These are phyloP conservation scores for Drosophila nr. perissopoda DNA, from an alignment of 2,888 invertebrate genomes.

Conservation along the genomic window DNA sequence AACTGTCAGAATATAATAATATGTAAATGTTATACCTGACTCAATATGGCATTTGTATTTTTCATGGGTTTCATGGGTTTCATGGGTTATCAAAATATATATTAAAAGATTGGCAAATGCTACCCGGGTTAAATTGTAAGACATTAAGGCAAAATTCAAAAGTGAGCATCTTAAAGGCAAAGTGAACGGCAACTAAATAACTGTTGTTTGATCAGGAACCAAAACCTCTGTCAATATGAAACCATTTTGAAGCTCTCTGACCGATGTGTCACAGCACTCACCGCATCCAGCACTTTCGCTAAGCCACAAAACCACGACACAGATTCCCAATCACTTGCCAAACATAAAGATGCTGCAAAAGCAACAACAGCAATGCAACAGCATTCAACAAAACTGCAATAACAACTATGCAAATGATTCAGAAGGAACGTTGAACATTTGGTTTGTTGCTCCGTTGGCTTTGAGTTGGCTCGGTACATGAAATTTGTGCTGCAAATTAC, in stretches of 20 bases:
- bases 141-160: not conserved
- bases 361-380: not conserved
- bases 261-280: conserved; percentile 22
- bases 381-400: conserved; percentile 13
- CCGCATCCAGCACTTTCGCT: conserved; percentile 64
- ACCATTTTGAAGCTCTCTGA: conserved; percentile 31
- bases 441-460: conserved; percentile 67
- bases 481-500: conserved; percentile 78
- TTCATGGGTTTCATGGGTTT: not conserved
- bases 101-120: not conserved
- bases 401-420: conserved; percentile 57
- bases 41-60: not conserved
- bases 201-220: conserved; percentile 17
- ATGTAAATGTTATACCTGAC: not conserved
- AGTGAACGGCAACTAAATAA: not conserved
- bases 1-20: not conserved
- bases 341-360: conserved; percentile 26
- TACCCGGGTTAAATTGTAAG: not conserved
- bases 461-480: conserved; percentile 55
- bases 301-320: conserved; percentile 53
- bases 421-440: conserved; percentile 67
- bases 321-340: conserved; percentile 48
- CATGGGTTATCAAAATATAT: not conserved
- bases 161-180: not conserved
- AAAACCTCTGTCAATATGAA: conserved; percentile 36